A percentile compares a stretch with the other conserved stretches of the same genome.
These are phyloP conservation scores for Rotaria sp. DNA, from an alignment of 2,888 invertebrate genomes.

Conservation along the genomic window DNA sequence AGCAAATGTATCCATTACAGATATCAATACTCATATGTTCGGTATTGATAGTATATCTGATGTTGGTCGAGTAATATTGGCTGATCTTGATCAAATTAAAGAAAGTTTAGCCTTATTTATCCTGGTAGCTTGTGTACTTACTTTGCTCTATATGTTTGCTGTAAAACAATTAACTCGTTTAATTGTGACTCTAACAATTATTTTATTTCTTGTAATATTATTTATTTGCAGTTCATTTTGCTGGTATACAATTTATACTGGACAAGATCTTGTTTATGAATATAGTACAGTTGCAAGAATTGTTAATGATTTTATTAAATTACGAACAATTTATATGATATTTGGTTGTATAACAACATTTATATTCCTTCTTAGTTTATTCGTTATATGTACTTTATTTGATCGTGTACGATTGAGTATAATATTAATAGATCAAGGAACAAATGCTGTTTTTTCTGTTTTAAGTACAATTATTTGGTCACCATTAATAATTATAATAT, in stretches of 20 bases:
- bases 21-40: background rate
- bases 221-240: background rate
- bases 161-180: background rate
- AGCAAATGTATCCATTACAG: background rate
- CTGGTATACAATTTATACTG: background rate
- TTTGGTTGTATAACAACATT: slow-evolving; percentile 14
- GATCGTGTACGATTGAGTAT: background rate
- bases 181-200: background rate
- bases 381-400: background rate
- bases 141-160: background rate
- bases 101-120: background rate
- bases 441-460: background rate
- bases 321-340: background rate
- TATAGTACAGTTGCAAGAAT: background rate
- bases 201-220: background rate
- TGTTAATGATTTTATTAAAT: background rate
- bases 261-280: background rate
- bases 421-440: background rate
- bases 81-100: background rate
- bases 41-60: background rate
- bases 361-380: background rate
- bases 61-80: background rate
- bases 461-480: background rate
- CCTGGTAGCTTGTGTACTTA: background rate
- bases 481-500: background rate